phyloP scores from a whole-genome alignment of 1,140 invertebrate species.

The Drosophila grimshawi region DNA sequence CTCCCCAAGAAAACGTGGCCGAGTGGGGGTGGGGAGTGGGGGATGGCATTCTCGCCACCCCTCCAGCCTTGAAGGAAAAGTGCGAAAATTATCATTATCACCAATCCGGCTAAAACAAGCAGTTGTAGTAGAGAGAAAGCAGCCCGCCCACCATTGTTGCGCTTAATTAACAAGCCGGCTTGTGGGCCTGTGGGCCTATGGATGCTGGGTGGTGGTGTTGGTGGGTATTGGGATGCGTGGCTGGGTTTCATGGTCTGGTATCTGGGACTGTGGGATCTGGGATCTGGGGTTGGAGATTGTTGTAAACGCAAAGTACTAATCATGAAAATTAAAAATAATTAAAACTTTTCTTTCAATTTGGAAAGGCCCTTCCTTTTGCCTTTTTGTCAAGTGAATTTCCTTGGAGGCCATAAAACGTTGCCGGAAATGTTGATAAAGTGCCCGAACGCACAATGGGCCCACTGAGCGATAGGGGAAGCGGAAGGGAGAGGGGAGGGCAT shows the following conservation, averaged over 20 bases:
- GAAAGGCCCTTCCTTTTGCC: conserved; percentile 18
- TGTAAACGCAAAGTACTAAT: conserved; percentile 82
- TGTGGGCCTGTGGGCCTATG: not conserved
- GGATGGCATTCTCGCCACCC: too few relatives aligned
- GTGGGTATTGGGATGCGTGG: not conserved
- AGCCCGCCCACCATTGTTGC: conserved; percentile 69
- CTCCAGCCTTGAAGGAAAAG: conserved; percentile 30
- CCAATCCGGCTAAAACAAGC: conserved; percentile 46
- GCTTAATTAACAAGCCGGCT: conserved; percentile 77
- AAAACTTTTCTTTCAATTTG: conserved; percentile 83
- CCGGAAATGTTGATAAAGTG: conserved; percentile 70
- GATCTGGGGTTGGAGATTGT: not conserved
- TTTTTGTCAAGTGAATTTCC: conserved; percentile 58
- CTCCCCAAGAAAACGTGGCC: conserved; percentile 32
- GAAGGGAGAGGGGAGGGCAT: not conserved
- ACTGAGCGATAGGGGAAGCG: too few relatives aligned
- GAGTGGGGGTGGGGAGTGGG: too few relatives aligned
- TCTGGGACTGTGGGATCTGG: not conserved
- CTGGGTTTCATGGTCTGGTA: not conserved
- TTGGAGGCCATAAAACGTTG: conserved; percentile 70
- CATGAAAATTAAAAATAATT: conserved; percentile 84
- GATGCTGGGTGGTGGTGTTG: not conserved
- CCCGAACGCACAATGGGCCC: conserved; percentile 14
- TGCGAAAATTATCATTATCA: conserved; percentile 82
- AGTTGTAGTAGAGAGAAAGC: conserved; percentile 1